Conservation (phyloP, 2,113 vertebrate species). For the Heterochromis multidens region DNA sequence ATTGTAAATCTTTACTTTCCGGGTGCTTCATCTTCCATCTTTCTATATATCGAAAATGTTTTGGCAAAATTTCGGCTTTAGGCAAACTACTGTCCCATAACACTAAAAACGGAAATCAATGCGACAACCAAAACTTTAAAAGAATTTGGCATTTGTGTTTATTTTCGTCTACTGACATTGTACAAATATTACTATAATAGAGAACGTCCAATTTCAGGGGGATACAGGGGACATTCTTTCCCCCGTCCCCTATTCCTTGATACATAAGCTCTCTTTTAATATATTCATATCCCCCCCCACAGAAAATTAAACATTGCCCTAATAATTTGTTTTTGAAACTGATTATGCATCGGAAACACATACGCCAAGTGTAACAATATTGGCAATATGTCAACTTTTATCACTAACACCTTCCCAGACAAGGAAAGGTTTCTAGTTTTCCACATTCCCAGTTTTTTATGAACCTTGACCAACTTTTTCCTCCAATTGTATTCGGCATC, state of each 20-base stretch:
- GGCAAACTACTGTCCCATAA: neutral
- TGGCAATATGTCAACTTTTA: neutral
- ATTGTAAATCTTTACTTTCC: too few species aligned
- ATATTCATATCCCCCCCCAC: neutral
- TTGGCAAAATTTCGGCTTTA: too few species aligned
- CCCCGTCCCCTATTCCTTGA: too few species aligned
- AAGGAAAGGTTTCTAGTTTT: neutral
- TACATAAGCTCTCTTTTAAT: neutral
- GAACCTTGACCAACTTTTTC: neutral
- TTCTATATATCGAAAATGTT: too few species aligned
- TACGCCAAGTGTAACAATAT: neutral
- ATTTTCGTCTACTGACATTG: neutral
- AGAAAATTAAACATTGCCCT: neutral
- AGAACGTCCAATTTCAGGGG: neutral
- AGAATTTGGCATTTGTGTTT: neutral
- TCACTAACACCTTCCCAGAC: neutral
- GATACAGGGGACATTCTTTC: accelerated
- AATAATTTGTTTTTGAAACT: neutral
- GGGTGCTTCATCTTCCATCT: too few species aligned
- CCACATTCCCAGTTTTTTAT: neutral
- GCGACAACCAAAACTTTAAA: neutral
- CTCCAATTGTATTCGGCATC: neutral
- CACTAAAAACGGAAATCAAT: neutral
- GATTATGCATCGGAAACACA: neutral
- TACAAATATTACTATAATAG: neutral